These are phyloP conservation scores for Stenchaetothrips biformis DNA, from an alignment of 2,888 invertebrate genomes.

Conservation along the genomic window DNA sequence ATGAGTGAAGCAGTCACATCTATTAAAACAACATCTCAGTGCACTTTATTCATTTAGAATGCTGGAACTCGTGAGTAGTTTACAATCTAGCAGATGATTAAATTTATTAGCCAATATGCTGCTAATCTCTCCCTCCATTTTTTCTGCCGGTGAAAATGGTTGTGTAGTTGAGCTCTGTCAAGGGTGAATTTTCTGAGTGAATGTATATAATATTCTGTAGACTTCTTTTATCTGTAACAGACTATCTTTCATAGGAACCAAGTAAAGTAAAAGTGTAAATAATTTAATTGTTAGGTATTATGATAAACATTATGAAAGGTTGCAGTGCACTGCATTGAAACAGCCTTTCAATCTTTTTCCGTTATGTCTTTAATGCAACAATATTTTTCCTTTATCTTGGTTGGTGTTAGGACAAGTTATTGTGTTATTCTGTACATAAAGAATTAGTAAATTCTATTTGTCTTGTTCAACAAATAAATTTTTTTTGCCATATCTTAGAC, in stretches of 20 bases:
- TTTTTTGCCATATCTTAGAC: constrained; percentile 7
- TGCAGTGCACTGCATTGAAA: not conserved
- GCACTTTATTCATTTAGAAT: not conserved
- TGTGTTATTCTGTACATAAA: constrained; percentile 9
- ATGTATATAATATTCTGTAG: not conserved
- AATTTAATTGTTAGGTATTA: not conserved
- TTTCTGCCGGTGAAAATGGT: not conserved
- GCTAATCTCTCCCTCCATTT: not conserved
- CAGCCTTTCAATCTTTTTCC: not conserved
- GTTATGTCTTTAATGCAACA: not conserved
- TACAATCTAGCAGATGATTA: too few relatives aligned
- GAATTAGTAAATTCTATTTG: constrained; percentile 3
- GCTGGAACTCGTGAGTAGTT: too few relatives aligned
- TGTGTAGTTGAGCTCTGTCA: not conserved
- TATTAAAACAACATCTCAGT: not conserved
- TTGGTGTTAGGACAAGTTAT: constrained; percentile 8
- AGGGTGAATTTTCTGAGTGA: not conserved
- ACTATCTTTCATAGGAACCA: constrained; percentile 15
- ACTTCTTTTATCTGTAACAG: constrained; percentile 1
- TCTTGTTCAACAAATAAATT: not conserved
- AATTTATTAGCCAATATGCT: not conserved
- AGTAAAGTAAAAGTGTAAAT: not conserved
- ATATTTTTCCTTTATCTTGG: constrained; percentile 16
- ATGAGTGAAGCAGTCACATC: not conserved
- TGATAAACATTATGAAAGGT: not conserved